phyloP scores from a whole-genome alignment of 2,113 vertebrate genomes.

The Lutjanus erythropterus region DNA sequence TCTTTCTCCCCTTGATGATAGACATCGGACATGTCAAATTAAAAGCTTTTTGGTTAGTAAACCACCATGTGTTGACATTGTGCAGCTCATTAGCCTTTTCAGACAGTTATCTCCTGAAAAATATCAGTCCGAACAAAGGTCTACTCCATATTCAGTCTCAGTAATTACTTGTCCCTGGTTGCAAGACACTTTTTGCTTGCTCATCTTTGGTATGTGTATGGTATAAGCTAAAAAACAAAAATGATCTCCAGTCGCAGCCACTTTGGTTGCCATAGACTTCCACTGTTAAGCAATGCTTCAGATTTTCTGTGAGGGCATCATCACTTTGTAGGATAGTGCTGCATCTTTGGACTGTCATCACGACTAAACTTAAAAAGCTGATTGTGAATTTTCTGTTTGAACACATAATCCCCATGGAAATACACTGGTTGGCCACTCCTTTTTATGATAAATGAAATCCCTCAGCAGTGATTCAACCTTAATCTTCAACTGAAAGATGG shows the following conservation, averaged over 20 bases:
- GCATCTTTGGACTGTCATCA: constrained; percentile 1
- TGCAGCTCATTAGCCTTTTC: constrained; percentile 74
- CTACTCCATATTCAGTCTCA: constrained; percentile 47
- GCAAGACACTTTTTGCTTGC: constrained; percentile 21
- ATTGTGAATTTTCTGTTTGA: background rate
- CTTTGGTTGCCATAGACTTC: constrained; percentile 2
- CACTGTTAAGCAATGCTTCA: background rate
- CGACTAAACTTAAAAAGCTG: background rate
- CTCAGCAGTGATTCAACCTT: background rate
- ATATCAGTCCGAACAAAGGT: constrained; percentile 65
- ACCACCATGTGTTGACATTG: constrained; percentile 55
- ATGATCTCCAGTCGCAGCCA: constrained; percentile 6
- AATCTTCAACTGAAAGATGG: too few species aligned
- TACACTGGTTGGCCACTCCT: too few species aligned
- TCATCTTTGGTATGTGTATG: constrained; percentile 10
- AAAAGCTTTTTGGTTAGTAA: constrained; percentile 54
- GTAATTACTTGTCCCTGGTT: constrained; percentile 61
- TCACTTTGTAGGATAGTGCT: background rate
- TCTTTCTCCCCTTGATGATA: constrained; percentile 57
- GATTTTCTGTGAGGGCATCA: background rate
- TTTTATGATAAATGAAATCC: background rate
- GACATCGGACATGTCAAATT: constrained; percentile 69
- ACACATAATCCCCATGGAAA: background rate
- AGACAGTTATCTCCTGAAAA: constrained; percentile 61
- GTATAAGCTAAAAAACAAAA: background rate